Base-by-base conservation (phyloP, 2,113 vertebrate species). In the Otus sunia region DNA sequence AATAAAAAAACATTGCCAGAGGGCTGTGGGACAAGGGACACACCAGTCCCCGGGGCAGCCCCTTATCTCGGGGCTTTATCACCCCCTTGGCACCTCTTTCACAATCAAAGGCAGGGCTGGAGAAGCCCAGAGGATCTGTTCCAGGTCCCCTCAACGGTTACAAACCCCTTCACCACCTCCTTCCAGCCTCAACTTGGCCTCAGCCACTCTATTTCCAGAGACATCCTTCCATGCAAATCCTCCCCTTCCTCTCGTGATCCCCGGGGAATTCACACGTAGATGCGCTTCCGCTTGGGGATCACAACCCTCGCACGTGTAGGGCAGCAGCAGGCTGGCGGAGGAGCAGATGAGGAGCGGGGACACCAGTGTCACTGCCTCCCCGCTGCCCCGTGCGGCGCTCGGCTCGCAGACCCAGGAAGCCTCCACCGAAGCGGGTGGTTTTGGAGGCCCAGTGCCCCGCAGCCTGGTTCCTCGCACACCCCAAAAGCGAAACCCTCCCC, bases 211-310 rank as follows among this genome's bases (percentile, higher is more conserved):
- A 75, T 72, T 90, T 87, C 80, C 90, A 93, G 81, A 73, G 53
- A 95, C 93, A 94, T 82, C 92, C 87, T 97, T 87, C 90, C 93
- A 91, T 49, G 77, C 47, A 94, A 96, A 96, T 90, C 94, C 92
- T 88, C 49, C 74, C 87, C 66, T 94, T 96, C 92, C 96, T 88
- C 93, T 82, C 74, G 87, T 72, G 87, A 95, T 97, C 96, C 94
- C 81, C 5, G 5, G 87, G 92, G 93, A 96, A 96, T 96, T 93
- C 90, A 92, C 93, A 95, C 45, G 2, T 69, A 69, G 15, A 41
- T 3, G 3, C 3, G 16, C 84, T 90, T 94, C 87, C 53, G 11
- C 87, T 43, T 4, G 32, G 69, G 88, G 84, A 89, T 75, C 80
- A 17, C 68, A 67, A 47, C 80, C 76, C 62, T 49, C 2, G 6